These are phyloP conservation scores for Dipodomys stephensi DNA, from an alignment of 2,113 vertebrate species.

Conservation along the genomic window DNA sequence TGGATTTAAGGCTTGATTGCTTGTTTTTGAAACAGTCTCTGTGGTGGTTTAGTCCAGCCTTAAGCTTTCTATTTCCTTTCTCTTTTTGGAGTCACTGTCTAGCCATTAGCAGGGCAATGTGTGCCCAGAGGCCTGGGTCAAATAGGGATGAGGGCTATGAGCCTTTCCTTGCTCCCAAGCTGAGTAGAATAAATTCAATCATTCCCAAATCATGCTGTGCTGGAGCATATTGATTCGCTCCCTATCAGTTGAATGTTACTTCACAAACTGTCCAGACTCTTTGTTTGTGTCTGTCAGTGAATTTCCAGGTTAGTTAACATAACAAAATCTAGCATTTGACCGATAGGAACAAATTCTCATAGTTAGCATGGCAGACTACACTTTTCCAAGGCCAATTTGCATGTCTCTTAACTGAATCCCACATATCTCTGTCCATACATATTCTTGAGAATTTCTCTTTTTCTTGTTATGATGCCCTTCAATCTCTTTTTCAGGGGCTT, in stretches of 20 bases:
- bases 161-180: conserved; percentile 21
- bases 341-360: conserved; percentile 31
- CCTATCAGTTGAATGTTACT: conserved; percentile 28
- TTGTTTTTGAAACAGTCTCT: conserved; percentile 12
- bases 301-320: conserved; percentile 47
- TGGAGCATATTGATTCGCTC: conserved; percentile 54
- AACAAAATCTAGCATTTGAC: conserved; percentile 47
- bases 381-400: conserved; percentile 39
- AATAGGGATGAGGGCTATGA: not conserved
- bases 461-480: not conserved
- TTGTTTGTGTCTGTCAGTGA: not conserved
- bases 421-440: not conserved
- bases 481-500: not conserved
- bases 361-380: not conserved
- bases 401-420: not conserved
- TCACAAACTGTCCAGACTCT: conserved; percentile 2
- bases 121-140: not conserved
- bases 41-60: conserved; percentile 33
- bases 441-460: not conserved
- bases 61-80: conserved; percentile 46
- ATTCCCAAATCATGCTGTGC: conserved; percentile 20
- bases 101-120: conserved; percentile 26
- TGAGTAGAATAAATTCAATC: conserved; percentile 30
- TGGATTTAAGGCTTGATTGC: not conserved
- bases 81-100: conserved; percentile 16